Evolutionary conservation across 2,797 vertebrate species (phyloP), one percentile per base, ranked within the genome.

Genomic region (Enteromius viviparus): DNA sequence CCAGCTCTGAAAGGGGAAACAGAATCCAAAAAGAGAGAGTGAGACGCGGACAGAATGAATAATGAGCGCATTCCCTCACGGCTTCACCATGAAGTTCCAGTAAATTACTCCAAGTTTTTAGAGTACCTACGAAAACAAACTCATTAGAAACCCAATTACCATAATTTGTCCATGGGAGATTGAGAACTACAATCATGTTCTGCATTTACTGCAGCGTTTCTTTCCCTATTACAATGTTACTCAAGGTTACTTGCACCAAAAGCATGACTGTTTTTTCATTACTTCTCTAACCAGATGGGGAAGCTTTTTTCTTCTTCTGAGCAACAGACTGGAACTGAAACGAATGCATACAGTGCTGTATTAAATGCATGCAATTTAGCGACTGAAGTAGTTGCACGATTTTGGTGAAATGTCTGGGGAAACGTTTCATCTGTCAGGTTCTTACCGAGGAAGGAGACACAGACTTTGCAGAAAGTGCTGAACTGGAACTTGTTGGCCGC

Each of bases 401-500:
- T 62, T 77, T 32, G 58, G 23, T 0, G 95, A 98, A 93, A 97
- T 97, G 89, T 97, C 6, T 97, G 97, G 92, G 95, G 96, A 0
- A 62, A 58, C 3, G 53, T 79, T 34, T 37, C 60, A 49, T 82
- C 1, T 0, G 37, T 34, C 42, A 12, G 26, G 15, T 74, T 62
- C 97, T 92, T 96, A 99, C 98, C 98, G 76, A 99, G 91, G 90
- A 99, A 99, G 0, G 98, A 98, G 87, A 99, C 95, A n/a, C 98
- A 99, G 93, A 99, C 97, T 96, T 98, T 98, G 91, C 98, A 99
- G 95, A 99, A 99, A 84, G 97, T 99, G 92, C 96, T 98, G 94
- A 99, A 99, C 94, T 98, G 98, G 93, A 99, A 99, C 93, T 97
- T 99, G 97, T 97, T 99, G 93, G 98, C 98, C 0, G 97, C 97